phyloP scores from a whole-genome alignment of 2,113 vertebrate genomes.

The Peromyscus polionotus region DNA sequence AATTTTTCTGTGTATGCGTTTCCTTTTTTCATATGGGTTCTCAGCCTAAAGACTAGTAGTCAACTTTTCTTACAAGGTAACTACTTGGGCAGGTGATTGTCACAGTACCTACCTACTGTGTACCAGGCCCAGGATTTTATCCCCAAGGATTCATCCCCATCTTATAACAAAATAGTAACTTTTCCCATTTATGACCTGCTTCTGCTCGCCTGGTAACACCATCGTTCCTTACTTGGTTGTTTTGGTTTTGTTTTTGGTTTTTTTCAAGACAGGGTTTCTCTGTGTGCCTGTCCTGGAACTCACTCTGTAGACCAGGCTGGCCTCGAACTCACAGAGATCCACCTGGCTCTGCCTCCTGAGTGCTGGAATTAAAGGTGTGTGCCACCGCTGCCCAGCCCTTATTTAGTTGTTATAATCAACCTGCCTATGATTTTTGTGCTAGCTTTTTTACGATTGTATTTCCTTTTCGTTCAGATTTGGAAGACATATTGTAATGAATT shows the following conservation, averaged over 20 bases:
- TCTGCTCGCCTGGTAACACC: neutral
- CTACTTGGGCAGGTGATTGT: neutral
- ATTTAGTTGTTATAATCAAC: neutral
- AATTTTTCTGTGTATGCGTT: slow-evolving; percentile 4
- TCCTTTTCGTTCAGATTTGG: slow-evolving; percentile 45
- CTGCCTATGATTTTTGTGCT: slow-evolving; percentile 12
- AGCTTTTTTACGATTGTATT: neutral
- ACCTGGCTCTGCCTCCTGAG: too few species aligned
- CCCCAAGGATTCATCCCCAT: neutral
- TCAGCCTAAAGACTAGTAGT: neutral
- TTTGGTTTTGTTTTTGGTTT: too few species aligned
- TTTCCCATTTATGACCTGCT: neutral
- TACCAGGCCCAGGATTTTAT: neutral
- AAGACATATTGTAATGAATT: slow-evolving; percentile 17
- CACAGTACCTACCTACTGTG: too few species aligned
- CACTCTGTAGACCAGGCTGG: too few species aligned
- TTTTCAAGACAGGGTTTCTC: too few species aligned
- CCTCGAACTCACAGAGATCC: too few species aligned
- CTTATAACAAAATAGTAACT: neutral
- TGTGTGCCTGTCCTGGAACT: too few species aligned
- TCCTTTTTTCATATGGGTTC: neutral
- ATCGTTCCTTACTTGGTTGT: too few species aligned
- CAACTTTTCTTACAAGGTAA: neutral
- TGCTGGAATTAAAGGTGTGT: too few species aligned
- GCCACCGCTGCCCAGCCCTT: too few species aligned